A percentile compares a stretch with the other conserved stretches of the same genome.
Evolutionary conservation across 2,888 invertebrate species (phyloP).

Genomic region (Melikaiella ostensackeni): DNA sequence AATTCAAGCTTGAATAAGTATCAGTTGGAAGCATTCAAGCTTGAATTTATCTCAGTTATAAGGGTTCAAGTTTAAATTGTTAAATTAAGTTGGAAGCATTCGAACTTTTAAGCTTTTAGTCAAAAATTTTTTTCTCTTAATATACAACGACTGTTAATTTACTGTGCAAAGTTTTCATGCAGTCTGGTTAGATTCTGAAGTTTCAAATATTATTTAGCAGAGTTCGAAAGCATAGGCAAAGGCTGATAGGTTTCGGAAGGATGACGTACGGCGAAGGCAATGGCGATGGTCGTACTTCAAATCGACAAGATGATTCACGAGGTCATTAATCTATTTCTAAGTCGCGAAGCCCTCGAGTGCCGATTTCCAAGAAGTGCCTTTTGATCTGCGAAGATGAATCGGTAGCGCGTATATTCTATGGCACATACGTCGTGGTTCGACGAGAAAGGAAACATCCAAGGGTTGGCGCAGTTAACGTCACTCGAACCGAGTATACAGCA

Average conservation of each 20-base stretch:
- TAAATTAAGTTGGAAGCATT: neutral
- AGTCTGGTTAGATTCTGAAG: neutral
- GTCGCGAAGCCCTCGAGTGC: constrained; percentile 60
- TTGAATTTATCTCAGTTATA: neutral
- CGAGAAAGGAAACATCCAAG: constrained; percentile 46
- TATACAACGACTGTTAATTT: neutral
- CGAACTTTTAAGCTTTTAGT: no score
- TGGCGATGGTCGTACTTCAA: constrained; percentile 62
- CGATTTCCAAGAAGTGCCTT: constrained; percentile 73
- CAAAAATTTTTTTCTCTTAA: no score
- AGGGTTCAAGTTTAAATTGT: neutral
- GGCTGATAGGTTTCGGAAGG: neutral
- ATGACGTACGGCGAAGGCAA: constrained; percentile 46
- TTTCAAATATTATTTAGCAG: neutral
- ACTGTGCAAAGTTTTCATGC: neutral
- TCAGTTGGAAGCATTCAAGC: neutral
- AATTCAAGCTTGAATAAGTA: no score
- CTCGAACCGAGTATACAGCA: constrained; percentile 8
- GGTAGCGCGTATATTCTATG: constrained; percentile 59
- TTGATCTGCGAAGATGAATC: constrained; percentile 74
- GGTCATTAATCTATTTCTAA: constrained; percentile 74
- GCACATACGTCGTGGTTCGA: constrained; percentile 51
- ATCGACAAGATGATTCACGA: constrained; percentile 74
- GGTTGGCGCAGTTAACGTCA: constrained; percentile 44
- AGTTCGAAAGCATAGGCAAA: neutral